Conservation (phyloP, 1,140 invertebrate genomes). For the Centruroides sculpturatus region DNA sequence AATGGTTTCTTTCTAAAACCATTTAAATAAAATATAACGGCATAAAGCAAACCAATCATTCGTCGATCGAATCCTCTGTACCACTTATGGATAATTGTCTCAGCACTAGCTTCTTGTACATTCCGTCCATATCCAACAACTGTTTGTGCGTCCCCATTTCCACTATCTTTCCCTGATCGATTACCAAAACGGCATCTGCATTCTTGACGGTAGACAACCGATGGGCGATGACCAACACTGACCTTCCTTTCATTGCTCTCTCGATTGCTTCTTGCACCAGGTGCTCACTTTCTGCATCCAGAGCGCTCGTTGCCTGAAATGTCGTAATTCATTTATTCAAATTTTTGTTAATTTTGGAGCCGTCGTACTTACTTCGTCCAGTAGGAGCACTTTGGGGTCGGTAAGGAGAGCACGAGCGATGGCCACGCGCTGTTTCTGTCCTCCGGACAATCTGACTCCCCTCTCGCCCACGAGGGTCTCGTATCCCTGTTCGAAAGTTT, state of each 20-base stretch:
- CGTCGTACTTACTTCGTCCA: conserved; percentile 39
- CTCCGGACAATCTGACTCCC: conserved; percentile 42
- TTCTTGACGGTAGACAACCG: conserved; percentile 82
- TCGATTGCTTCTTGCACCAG: conserved; percentile 41
- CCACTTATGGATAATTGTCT: too few species aligned
- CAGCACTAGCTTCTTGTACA: conserved; percentile 7
- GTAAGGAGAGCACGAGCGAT: conserved; percentile 82
- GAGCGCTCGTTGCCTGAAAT: conserved; percentile 42
- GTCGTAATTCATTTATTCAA: too few species aligned
- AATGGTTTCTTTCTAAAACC: too few species aligned
- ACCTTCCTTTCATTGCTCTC: conserved; percentile 45
- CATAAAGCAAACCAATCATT: too few species aligned
- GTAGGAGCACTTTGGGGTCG: conserved; percentile 49
- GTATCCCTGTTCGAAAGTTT: conserved; percentile 49
- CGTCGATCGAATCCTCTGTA: too few species aligned
- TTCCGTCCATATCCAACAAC: conserved; percentile 29
- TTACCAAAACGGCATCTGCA: conserved; percentile 79
- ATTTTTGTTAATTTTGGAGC: too few species aligned
- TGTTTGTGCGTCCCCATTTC: conserved; percentile 79
- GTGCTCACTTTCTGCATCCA: conserved; percentile 23
- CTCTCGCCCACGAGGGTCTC: conserved; percentile 52
- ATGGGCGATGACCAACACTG: conserved; percentile 85
- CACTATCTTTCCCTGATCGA: conserved; percentile 74
- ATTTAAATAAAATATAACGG: too few species aligned
- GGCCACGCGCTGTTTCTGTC: conserved; percentile 61